A percentile compares a stretch with the other conserved stretches of the same genome.
These are phyloP conservation scores for Bilobella aurantiaca DNA, from an alignment of 1,140 invertebrate species.

Conservation along the genomic window DNA sequence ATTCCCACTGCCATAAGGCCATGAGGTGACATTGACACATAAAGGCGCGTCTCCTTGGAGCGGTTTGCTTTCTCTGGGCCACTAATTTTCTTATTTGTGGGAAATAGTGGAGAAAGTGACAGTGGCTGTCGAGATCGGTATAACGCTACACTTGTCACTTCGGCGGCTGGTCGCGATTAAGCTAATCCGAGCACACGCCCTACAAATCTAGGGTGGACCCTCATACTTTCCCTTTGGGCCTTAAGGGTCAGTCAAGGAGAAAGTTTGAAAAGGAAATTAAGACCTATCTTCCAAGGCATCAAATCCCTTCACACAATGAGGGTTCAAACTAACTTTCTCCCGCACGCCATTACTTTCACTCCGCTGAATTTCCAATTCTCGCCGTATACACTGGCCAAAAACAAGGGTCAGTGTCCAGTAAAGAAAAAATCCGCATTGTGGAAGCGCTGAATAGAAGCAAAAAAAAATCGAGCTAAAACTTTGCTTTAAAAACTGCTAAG, in stretches of 20 bases:
- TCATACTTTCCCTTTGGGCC: no score
- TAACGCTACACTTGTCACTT: constrained; percentile 35
- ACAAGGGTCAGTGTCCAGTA: no score
- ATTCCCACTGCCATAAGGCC: no score
- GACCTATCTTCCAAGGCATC: constrained; percentile 12
- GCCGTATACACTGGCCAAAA: background rate
- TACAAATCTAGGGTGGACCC: no score
- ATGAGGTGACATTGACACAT: no score
- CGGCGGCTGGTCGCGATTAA: constrained; percentile 31
- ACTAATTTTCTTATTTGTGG: no score
- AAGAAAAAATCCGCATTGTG: no score
- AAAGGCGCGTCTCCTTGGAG: no score
- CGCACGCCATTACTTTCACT: background rate
- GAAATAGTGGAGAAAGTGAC: background rate
- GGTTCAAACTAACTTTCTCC: background rate
- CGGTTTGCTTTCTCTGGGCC: no score
- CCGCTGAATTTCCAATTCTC: background rate
- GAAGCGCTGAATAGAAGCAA: background rate
- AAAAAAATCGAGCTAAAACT: background rate
- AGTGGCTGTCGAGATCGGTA: constrained; percentile 23
- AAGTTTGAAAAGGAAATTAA: background rate
- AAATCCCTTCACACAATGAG: constrained; percentile 8
- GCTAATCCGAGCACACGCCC: constrained; percentile 26
- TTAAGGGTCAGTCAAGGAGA: no score
- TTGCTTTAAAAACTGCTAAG: background rate